These are phyloP conservation scores for Heliopora coerulea DNA, from an alignment of 92 coral and sea anemone species.

Conservation along the genomic window DNA sequence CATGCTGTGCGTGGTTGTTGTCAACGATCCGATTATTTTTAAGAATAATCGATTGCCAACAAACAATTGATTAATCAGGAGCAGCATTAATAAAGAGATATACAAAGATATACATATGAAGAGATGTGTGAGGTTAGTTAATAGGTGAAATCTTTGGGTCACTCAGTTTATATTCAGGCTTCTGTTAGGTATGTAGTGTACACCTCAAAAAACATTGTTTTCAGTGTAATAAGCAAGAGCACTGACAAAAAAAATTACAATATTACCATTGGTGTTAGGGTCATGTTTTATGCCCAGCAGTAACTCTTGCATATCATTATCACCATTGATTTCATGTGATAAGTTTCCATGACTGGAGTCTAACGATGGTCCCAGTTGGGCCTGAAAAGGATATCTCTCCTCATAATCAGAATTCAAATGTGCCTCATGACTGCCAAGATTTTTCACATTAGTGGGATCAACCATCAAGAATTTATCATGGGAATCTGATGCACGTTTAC, in stretches of 20 bases:
- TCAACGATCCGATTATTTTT: too few species aligned
- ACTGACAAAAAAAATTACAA: background rate
- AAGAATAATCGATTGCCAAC: too few species aligned
- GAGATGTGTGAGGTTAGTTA: too few species aligned
- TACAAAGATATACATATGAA: too few species aligned
- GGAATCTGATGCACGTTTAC: background rate
- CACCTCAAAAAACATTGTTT: too few species aligned
- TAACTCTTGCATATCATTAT: conserved; percentile 53
- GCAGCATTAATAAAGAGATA: too few species aligned
- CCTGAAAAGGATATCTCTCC: background rate
- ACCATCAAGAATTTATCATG: background rate
- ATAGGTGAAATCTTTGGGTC: too few species aligned
- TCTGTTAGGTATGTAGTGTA: too few species aligned
- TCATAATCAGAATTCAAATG: background rate
- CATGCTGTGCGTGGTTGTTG: too few species aligned
- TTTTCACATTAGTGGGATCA: background rate
- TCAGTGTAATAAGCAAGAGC: background rate
- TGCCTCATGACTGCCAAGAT: background rate
- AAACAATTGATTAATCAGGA: too few species aligned
- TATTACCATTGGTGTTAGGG: conserved; percentile 64
- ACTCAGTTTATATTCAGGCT: too few species aligned
- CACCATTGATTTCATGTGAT: background rate
- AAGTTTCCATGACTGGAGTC: background rate
- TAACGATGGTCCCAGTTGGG: background rate
- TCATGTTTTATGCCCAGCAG: conserved; percentile 87